A percentile compares a stretch with the other conserved stretches of the same genome.
These are phyloP conservation scores for Lepidocolaptes lacrymiger DNA, from an alignment of 2,797 vertebrate species.

Conservation along the genomic window DNA sequence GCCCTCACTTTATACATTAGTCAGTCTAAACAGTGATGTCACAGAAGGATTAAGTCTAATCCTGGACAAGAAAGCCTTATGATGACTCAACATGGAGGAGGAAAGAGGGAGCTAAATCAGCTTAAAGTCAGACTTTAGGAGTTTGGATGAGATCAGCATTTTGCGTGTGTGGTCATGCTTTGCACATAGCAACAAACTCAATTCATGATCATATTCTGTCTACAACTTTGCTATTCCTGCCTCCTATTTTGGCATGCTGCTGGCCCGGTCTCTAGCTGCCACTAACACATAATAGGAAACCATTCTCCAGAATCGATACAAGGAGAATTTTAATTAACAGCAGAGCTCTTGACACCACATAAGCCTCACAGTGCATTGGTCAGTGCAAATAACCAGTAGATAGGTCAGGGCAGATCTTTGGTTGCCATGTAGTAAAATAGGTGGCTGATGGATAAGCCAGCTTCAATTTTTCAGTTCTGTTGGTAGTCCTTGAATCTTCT, in stretches of 20 bases:
- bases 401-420: neutral
- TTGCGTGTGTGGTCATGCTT: conserved; percentile 11
- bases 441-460: neutral
- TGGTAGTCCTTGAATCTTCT: neutral
- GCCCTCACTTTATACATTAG: conserved; percentile 54
- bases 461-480: neutral
- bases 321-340: neutral
- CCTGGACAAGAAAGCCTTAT: conserved; percentile 58
- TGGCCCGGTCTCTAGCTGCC: neutral
- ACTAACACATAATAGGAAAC: neutral
- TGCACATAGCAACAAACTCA: neutral
- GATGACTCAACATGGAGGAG: conserved; percentile 73
- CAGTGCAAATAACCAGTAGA: neutral
- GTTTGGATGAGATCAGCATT: conserved; percentile 82
- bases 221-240: neutral
- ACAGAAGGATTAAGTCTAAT: conserved; percentile 70
- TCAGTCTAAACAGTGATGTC: conserved; percentile 57
- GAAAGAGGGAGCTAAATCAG: conserved; percentile 81
- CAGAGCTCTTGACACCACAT: neutral
- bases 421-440: neutral
- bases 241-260: neutral
- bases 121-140: conserved; percentile 70
- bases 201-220: neutral
- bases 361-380: neutral
- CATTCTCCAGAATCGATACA: fast-evolving